These are phyloP conservation scores for Ifrita kowaldi DNA, from an alignment of 2,113 vertebrate species.

Conservation along the genomic window DNA sequence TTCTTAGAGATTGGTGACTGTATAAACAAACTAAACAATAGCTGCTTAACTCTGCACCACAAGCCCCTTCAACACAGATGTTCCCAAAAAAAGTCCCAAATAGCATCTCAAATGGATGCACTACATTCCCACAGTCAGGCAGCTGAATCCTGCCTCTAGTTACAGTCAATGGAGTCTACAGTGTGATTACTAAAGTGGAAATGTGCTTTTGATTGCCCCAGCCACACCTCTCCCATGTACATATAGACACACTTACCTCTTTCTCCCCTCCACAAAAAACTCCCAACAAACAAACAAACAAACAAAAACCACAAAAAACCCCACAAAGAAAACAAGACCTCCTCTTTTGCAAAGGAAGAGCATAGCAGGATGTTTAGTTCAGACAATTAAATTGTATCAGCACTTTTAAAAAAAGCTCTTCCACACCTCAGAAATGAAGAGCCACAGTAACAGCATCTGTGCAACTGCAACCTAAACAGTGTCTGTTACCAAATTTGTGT, in stretches of 20 bases:
- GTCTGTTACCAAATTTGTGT: not conserved
- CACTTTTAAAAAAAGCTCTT: not conserved
- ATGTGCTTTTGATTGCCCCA: not conserved
- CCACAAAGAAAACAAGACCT: not conserved
- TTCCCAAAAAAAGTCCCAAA: not conserved
- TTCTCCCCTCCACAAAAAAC: not conserved
- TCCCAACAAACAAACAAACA: not conserved
- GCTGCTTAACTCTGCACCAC: not conserved
- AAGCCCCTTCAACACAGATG: not conserved
- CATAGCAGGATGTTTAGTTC: not conserved
- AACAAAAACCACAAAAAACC: not conserved
- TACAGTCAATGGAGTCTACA: not conserved
- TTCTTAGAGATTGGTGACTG: fast-evolving
- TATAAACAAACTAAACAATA: not conserved
- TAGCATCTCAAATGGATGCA: not conserved
- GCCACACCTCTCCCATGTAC: not conserved
- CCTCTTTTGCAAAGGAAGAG: not conserved
- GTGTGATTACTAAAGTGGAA: not conserved
- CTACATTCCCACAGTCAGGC: not conserved
- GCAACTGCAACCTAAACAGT: not conserved
- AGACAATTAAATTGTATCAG: not conserved
- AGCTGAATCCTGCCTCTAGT: not conserved
- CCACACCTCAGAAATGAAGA: not conserved
- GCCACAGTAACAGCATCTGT: not conserved
- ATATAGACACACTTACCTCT: fast-evolving